Percentiles rank a stretch among this genome's conserved stretches.
These are phyloP conservation scores for Grantiella picta DNA, from an alignment of 2,113 vertebrate genomes.

Conservation along the genomic window DNA sequence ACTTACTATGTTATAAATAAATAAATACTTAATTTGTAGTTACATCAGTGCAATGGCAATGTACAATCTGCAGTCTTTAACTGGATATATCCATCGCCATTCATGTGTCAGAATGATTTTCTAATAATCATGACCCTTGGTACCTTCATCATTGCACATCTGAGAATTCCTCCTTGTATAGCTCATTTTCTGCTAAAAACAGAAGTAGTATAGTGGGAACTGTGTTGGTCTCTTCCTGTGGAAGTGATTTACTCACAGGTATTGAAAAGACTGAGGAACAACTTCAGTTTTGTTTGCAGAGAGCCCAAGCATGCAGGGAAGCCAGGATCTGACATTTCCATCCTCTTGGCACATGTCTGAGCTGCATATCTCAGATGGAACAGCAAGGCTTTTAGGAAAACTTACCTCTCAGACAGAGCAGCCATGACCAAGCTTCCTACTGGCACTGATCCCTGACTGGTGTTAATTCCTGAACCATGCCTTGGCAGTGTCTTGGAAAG, in stretches of 20 bases:
- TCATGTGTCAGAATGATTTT: not conserved
- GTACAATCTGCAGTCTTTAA: not conserved
- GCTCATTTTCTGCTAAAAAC: not conserved
- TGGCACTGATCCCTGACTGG: not conserved
- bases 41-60: not conserved
- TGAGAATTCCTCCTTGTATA: not conserved
- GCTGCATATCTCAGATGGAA: not conserved
- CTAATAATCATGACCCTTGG: not conserved
- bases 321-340: not conserved
- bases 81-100: not conserved
- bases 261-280: not conserved
- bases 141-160: not conserved
- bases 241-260: not conserved
- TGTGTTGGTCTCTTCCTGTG: not conserved
- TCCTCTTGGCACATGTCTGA: not conserved
- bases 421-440: not conserved
- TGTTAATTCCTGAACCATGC: not conserved
- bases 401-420: not conserved
- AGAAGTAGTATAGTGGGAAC: not conserved
- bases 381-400: not conserved
- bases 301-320: not conserved
- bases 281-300: not conserved
- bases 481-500: not conserved
- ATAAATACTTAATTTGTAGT: not conserved
- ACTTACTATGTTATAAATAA: not conserved